A percentile compares a stretch with the other conserved stretches of the same genome.
Conservation (phyloP, 2,113 vertebrate species). For the Thamnaconus septentrionalis region DNA sequence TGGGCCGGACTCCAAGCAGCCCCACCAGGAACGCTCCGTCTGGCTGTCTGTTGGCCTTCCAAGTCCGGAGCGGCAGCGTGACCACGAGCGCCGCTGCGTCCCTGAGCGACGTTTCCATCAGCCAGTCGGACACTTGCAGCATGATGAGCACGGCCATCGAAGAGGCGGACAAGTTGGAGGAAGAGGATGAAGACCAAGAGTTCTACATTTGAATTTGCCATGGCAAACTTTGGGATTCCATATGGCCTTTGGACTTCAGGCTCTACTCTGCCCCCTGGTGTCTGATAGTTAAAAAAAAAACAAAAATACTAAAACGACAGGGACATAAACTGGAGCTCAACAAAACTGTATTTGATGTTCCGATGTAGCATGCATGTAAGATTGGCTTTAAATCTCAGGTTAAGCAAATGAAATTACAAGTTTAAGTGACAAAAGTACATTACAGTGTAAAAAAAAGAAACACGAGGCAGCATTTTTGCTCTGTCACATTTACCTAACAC, state of each 20-base stretch:
- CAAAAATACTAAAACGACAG: constrained; percentile 5
- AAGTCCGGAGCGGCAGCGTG: constrained; percentile 3
- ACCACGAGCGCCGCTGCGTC: constrained; percentile 28
- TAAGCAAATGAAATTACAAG: neutral
- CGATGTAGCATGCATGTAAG: constrained; percentile 25
- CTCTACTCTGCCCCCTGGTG: constrained; percentile 43
- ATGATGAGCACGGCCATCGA: constrained; percentile 1
- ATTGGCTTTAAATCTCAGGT: constrained; percentile 38
- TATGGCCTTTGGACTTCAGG: neutral
- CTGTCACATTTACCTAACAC: neutral
- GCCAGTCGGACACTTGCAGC: constrained; percentile 57
- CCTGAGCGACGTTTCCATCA: constrained; percentile 49
- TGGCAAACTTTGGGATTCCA: neutral
- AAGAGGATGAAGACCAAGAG: constrained; percentile 72
- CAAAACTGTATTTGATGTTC: constrained; percentile 9
- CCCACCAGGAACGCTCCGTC: constrained; percentile 11
- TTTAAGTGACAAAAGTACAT: constrained; percentile 27
- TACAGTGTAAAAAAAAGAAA: constrained; percentile 24
- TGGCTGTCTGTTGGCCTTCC: too few relatives aligned
- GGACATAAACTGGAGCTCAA: neutral
- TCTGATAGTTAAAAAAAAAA: neutral
- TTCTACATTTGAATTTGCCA: constrained; percentile 81
- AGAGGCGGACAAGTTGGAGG: constrained; percentile 9
- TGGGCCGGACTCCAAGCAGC: constrained; percentile 44
- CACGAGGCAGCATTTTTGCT: neutral